A percentile compares a stretch with the other conserved stretches of the same genome.
phyloP scores from a whole-genome alignment of 2,888 invertebrate genomes.

The Sphaeridia pumilis region DNA sequence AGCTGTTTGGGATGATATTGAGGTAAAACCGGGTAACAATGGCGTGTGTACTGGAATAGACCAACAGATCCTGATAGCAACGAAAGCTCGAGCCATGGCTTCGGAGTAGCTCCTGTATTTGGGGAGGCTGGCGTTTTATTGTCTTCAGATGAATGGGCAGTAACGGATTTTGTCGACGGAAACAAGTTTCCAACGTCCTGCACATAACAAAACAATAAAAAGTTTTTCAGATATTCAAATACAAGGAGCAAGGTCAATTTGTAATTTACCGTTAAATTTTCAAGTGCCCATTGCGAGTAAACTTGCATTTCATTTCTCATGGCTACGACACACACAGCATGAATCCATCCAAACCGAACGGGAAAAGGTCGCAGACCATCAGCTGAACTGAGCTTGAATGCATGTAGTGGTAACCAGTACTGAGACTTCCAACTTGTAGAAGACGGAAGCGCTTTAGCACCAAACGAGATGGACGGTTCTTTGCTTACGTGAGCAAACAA shows the following conservation, averaged over 20 bases:
- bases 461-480: constrained; percentile 33
- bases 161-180: constrained; percentile 23
- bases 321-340: constrained; percentile 93
- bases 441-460: constrained; percentile 33
- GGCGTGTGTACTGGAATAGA: constrained; percentile 89
- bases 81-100: constrained; percentile 31
- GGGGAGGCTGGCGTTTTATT: constrained; percentile 3
- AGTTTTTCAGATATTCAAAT: not conserved
- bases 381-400: constrained; percentile 63
- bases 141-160: constrained; percentile 4
- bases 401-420: constrained; percentile 35
- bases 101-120: too few species aligned
- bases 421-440: constrained; percentile 34
- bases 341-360: constrained; percentile 97
- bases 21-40: constrained; percentile 93
- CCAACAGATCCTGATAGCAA: constrained; percentile 47
- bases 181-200: constrained; percentile 32
- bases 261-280: constrained; percentile 39
- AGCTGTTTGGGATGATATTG: constrained; percentile 99
- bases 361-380: constrained; percentile 93
- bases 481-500: constrained; percentile 35
- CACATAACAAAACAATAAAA: constrained; percentile 1
- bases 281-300: constrained; percentile 78
- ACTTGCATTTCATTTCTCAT: constrained; percentile 99
- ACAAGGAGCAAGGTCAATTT: too few species aligned